Conservation (phyloP, 1,140 invertebrate genomes). For the Orius insidiosus region DNA sequence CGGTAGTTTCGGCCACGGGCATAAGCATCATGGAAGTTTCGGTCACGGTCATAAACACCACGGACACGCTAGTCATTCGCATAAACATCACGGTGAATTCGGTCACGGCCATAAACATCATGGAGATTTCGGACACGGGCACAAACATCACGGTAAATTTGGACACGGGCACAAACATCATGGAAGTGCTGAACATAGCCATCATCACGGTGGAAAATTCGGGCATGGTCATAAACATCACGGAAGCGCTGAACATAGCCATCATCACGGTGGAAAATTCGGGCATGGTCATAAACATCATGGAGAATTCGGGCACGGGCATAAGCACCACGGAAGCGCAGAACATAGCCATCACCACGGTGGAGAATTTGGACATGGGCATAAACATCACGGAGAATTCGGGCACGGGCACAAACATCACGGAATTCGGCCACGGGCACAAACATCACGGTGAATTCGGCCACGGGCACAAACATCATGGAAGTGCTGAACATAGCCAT, state of each 20-base stretch:
- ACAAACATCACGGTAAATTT: slow-evolving; percentile 9
- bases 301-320: slow-evolving; percentile 9
- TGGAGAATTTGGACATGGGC: slow-evolving; percentile 6
- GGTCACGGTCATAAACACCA: slow-evolving; percentile 11
- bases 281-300: slow-evolving; percentile 13
- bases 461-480: slow-evolving; percentile 9
- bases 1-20: too few species aligned
- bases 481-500: slow-evolving; percentile 5
- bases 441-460: slow-evolving; percentile 6
- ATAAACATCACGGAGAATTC: slow-evolving; percentile 11
- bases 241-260: slow-evolving; percentile 10
- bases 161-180: slow-evolving; percentile 13
- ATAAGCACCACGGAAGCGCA: slow-evolving; percentile 11
- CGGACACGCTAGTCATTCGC: slow-evolving; percentile 8
- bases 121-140: too few species aligned
- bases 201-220: slow-evolving; percentile 9
- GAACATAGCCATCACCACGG: slow-evolving; percentile 12
- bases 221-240: slow-evolving; percentile 14
- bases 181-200: slow-evolving; percentile 9
- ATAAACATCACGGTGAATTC: slow-evolving; percentile 11
- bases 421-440: slow-evolving; percentile 5
- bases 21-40: too few species aligned
- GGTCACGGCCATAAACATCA: slow-evolving; percentile 14
- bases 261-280: slow-evolving; percentile 10
- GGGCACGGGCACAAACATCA: slow-evolving; percentile 12